Base-by-base conservation (phyloP, 2,888 invertebrate species). In the Urechis unicinctus region DNA sequence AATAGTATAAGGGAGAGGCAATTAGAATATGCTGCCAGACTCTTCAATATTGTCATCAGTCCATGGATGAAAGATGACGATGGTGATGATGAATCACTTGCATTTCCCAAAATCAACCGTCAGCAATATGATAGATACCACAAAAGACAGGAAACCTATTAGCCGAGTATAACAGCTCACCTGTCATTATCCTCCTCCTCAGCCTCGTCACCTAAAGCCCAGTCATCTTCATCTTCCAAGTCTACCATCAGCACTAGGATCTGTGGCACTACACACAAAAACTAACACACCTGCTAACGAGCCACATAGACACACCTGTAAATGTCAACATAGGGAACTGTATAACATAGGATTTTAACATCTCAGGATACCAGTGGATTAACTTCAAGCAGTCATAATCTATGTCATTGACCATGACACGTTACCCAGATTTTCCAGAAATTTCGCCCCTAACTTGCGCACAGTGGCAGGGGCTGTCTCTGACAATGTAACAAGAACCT, bases 401-500 rank as follows among this genome's bases (percentile, higher is more conserved):
- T n/a, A n/a, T n/a, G n/a, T n/a, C n/a, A n/a, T n/a, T n/a, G n/a
- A n/a, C n/a, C n/a, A n/a, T n/a, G n/a, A 36, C 9, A 9, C 17
- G 9, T 36, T 17, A 81, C 81, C 72, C 46, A 82, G 69, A 41
- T 73, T 66, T 25, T 86, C 84, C 61, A 98, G 84, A 64, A 91
- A 92, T 72, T 88, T 88, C 26, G 24, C 50, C 30, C 85, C 57
- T 60, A 68, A 68, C 79, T 96, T 97, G 56, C 97, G 86, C 43
- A 98, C 88, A 89, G 95, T 95, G 2, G 94, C 91, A 0, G 97
- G 90, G 4, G 95, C 93, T 30, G 91, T 91, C 82, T 98, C 98
- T 46, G 95, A 86, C 61, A 94, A 80, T 0, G 88, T 86, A 4
- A 83, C 82, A 60, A 93, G 87, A 13, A 91, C 88, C 80, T 97